Evolutionary conservation across 2,113 vertebrate species (phyloP).

Genomic region (Accipiter virgatus): DNA sequence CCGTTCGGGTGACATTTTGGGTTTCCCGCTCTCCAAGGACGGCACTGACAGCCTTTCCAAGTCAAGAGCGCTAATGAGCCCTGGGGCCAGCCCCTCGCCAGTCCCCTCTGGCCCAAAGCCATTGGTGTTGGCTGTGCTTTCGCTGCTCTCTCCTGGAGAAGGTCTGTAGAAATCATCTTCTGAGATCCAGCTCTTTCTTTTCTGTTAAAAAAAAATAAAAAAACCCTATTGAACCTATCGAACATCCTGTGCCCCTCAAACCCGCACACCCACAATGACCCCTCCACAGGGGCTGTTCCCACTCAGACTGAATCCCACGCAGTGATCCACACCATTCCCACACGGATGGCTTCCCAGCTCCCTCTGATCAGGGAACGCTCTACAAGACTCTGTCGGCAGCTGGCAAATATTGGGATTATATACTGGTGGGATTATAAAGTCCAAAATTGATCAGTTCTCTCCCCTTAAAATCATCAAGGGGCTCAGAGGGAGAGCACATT

Average conservation of each 20-base stretch:
- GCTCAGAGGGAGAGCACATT: background rate
- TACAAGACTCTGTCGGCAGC: fast-evolving
- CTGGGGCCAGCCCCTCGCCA: background rate
- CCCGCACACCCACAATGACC: fast-evolving
- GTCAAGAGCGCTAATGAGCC: constrained; percentile 36
- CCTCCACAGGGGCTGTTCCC: background rate
- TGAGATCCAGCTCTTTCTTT: constrained; percentile 87
- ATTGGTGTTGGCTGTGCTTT: background rate
- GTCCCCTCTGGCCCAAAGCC: constrained; percentile 25
- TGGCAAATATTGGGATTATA: background rate
- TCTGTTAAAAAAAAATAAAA: constrained; percentile 55
- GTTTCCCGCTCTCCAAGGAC: background rate
- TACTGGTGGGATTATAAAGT: background rate
- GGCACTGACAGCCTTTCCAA: background rate
- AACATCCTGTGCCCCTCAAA: background rate
- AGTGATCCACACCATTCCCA: background rate
- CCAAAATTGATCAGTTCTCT: background rate
- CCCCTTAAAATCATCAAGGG: background rate
- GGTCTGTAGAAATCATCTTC: constrained; percentile 91
- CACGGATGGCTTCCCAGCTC: background rate
- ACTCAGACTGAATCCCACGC: fast-evolving
- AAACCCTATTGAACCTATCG: fast-evolving
- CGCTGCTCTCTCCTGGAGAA: background rate
- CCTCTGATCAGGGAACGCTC: background rate
- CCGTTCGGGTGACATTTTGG: background rate